Evolutionary conservation across 2,888 invertebrate species (phyloP).

Genomic region (Parasteatoda lunata): DNA sequence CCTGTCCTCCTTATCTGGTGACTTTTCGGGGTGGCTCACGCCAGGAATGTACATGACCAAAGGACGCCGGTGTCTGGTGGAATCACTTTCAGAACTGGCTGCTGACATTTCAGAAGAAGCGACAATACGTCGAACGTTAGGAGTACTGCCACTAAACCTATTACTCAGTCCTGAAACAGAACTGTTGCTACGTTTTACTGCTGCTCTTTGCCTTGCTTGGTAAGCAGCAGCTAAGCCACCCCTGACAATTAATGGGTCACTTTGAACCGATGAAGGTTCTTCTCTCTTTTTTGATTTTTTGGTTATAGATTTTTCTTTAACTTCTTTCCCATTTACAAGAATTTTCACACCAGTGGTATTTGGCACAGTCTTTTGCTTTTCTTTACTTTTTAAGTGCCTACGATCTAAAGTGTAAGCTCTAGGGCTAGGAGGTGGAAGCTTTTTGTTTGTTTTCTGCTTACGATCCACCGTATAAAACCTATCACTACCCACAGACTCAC

Average conservation of each 20-base stretch:
- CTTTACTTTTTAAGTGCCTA: conserved; percentile 45
- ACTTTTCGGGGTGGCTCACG: conserved; percentile 65
- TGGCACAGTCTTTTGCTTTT: conserved; percentile 48
- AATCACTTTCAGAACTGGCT: conserved; percentile 69
- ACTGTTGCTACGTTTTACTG: conserved; percentile 56
- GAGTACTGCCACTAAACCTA: conserved; percentile 44
- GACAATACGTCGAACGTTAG: conserved; percentile 23
- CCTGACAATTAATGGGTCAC: conserved; percentile 57
- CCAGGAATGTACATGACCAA: conserved; percentile 71
- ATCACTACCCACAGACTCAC: conserved; percentile 60
- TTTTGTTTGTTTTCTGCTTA: conserved; percentile 50
- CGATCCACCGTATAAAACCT: conserved; percentile 57
- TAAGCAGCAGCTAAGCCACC: conserved; percentile 71
- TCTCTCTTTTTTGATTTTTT: conserved; percentile 46
- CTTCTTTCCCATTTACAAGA: conserved; percentile 64
- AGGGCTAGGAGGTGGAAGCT: conserved; percentile 39
- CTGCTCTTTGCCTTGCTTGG: conserved; percentile 68
- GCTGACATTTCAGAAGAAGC: conserved; percentile 64
- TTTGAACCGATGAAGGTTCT: conserved; percentile 65
- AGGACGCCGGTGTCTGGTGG: conserved; percentile 59
- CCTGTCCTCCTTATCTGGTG: conserved; percentile 66
- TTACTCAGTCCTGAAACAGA: conserved; percentile 56
- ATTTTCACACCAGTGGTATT: conserved; percentile 66
- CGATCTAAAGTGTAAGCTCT: conserved; percentile 64
- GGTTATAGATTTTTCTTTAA: conserved; percentile 46